These are phyloP conservation scores for Chaunax sp. DNA, from an alignment of 2,797 vertebrate genomes.

Conservation along the genomic window DNA sequence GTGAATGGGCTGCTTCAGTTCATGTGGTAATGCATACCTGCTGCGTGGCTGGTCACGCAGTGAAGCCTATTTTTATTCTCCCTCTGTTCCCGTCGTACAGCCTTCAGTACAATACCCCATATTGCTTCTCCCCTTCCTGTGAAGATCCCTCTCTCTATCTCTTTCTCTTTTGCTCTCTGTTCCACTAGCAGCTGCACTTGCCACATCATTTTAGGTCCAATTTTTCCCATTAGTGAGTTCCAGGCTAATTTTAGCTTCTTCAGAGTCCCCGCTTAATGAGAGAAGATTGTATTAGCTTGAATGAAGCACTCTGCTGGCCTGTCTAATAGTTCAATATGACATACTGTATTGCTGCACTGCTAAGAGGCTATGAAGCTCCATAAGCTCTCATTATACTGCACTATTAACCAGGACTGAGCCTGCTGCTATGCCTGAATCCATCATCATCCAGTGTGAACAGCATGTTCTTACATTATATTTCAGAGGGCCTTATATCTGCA, in stretches of 20 bases:
- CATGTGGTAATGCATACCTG: constrained; percentile 36
- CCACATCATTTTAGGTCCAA: constrained; percentile 49
- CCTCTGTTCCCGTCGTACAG: constrained; percentile 34
- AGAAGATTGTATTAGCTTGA: constrained; percentile 24
- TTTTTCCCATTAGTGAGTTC: constrained; percentile 34
- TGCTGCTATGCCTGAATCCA: constrained; percentile 50
- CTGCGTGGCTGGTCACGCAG: constrained; percentile 45
- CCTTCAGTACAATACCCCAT: not conserved
- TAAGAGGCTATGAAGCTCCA: constrained; percentile 37
- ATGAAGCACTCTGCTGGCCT: constrained; percentile 17
- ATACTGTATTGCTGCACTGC: constrained; percentile 19
- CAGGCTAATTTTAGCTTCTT: constrained; percentile 47
- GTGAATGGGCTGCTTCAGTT: constrained; percentile 51
- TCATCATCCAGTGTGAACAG: constrained; percentile 39
- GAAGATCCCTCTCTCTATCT: constrained; percentile 3
- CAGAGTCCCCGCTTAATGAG: constrained; percentile 36
- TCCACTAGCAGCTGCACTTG: constrained; percentile 48
- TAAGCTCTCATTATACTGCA: constrained; percentile 39
- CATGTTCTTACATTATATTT: constrained; percentile 16
- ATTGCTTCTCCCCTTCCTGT: constrained; percentile 27
- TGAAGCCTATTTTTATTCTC: constrained; percentile 30
- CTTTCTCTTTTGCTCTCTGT: constrained; percentile 29
- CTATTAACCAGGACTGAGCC: constrained; percentile 26
- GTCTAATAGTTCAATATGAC: constrained; percentile 31
- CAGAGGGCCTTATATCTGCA: not conserved